These are phyloP conservation scores for Archegozetes longisetosus DNA, from an alignment of 1,140 invertebrate species.

Conservation along the genomic window DNA sequence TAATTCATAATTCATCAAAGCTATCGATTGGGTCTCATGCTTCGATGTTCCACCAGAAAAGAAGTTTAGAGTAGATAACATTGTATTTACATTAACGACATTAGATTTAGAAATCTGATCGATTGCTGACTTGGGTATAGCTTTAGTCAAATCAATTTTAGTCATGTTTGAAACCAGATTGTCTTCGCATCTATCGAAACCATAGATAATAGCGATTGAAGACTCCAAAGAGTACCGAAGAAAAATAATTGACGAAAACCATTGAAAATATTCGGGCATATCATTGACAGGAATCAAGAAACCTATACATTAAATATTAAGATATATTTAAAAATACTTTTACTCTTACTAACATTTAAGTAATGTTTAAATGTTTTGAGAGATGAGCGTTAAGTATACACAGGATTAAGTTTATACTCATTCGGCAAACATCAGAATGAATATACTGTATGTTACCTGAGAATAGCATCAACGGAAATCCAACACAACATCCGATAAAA, in stretches of 20 bases:
- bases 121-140: too few relatives aligned
- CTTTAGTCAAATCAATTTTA: too few relatives aligned
- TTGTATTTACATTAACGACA: background rate
- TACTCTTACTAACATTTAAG: background rate
- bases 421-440: too few relatives aligned
- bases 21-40: background rate
- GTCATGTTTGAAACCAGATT: too few relatives aligned
- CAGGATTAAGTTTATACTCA: too few relatives aligned
- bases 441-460: background rate
- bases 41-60: background rate
- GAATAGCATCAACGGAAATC: background rate
- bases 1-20: background rate
- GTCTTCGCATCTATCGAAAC: background rate
- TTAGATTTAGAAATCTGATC: too few relatives aligned
- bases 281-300: background rate
- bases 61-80: background rate
- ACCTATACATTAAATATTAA: constrained; percentile 57
- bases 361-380: too few relatives aligned
- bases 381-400: too few relatives aligned
- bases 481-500: background rate
- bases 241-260: background rate
- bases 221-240: background rate
- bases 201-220: background rate
- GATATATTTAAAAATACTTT: constrained; percentile 30
- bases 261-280: background rate